Percentiles rank a stretch among this genome's conserved stretches.
phyloP scores from a whole-genome alignment of 1,140 invertebrate genomes.

The Charaxes varanes region DNA sequence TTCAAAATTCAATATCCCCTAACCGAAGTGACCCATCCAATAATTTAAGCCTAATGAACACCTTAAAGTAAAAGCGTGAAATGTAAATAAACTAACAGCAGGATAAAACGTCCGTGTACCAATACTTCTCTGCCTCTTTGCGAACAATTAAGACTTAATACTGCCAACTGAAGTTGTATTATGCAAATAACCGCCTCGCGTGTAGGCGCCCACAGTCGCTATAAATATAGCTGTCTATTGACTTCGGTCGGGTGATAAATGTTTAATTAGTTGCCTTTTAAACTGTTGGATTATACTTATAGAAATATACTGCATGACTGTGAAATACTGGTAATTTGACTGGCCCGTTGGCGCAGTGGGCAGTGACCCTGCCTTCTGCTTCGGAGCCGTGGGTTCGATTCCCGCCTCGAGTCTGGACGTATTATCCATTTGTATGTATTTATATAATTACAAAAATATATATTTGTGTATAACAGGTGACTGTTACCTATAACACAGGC shows the following conservation, averaged over 20 bases:
- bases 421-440: too few species aligned
- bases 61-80: constrained; percentile 9
- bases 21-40: background rate
- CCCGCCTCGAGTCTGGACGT: too few species aligned
- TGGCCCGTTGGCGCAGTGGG: too few species aligned
- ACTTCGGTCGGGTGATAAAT: constrained; percentile 20
- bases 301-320: background rate
- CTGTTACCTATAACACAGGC: too few species aligned
- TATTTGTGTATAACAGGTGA: too few species aligned
- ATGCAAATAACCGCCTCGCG: constrained; percentile 61
- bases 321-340: background rate
- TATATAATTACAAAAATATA: too few species aligned
- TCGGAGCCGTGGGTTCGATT: too few species aligned
- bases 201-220: constrained; percentile 56
- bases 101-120: constrained; percentile 1
- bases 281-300: constrained; percentile 1
- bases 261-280: constrained; percentile 17
- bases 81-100: constrained; percentile 6
- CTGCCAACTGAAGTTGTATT: constrained; percentile 63
- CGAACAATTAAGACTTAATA: constrained; percentile 68
- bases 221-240: constrained; percentile 25
- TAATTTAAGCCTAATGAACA: constrained; percentile 7
- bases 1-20: constrained; percentile 1
- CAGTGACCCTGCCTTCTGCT: too few species aligned
- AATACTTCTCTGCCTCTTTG: background rate